These are phyloP conservation scores for Pelobates fuscus DNA, from an alignment of 2,113 vertebrate genomes.

Conservation along the genomic window DNA sequence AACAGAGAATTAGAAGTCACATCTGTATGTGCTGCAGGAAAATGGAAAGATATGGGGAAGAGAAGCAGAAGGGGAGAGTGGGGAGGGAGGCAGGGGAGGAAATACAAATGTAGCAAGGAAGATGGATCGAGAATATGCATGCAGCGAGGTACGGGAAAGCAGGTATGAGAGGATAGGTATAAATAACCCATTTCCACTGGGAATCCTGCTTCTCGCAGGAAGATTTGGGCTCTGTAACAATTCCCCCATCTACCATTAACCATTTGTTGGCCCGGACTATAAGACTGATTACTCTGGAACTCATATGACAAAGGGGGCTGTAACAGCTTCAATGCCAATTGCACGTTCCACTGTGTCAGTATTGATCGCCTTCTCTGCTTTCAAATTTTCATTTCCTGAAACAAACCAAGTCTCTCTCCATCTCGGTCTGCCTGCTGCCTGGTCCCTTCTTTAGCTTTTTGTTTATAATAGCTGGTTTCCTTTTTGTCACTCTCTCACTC, in stretches of 20 bases:
- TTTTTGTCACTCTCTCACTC: no score
- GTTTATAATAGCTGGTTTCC: no score
- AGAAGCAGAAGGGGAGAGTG: not conserved
- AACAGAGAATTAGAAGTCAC: slow-evolving; percentile 38
- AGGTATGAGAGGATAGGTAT: slow-evolving; percentile 40
- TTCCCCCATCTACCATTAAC: slow-evolving; percentile 12
- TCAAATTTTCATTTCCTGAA: no score
- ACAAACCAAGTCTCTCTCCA: no score
- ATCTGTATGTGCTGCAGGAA: slow-evolving; percentile 38
- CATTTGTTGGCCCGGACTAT: slow-evolving; percentile 3
- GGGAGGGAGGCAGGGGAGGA: slow-evolving; percentile 20
- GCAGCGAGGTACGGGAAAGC: slow-evolving; percentile 33
- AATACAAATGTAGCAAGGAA: not conserved
- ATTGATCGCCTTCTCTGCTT: no score
- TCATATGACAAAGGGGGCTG: not conserved
- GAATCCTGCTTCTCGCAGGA: slow-evolving; percentile 34
- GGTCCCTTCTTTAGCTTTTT: no score
- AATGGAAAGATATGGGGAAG: slow-evolving; percentile 27
- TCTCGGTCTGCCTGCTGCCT: no score
- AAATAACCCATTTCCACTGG: slow-evolving; percentile 40
- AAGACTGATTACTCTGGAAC: not conserved
- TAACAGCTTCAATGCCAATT: no score
- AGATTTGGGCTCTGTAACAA: slow-evolving; percentile 16
- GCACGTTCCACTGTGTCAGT: no score
- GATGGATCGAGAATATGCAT: slow-evolving; percentile 16